Evolutionary conservation across 2,113 vertebrate genomes (phyloP).

Genomic region (Calyptommatus sinebrachiatus): DNA sequence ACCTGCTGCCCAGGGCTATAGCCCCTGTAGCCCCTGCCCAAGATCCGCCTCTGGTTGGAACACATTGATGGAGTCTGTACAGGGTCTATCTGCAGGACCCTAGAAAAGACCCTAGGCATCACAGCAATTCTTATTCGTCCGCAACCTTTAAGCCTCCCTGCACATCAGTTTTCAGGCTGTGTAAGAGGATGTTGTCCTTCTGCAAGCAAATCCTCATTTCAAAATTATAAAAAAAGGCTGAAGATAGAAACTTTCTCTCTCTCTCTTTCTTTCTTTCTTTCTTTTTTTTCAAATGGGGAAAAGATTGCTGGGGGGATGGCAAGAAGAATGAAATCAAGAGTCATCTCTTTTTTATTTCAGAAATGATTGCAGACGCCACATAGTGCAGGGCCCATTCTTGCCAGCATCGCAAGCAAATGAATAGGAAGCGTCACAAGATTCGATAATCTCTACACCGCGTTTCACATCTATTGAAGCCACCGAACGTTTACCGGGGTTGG

Average conservation of each 20-base stretch:
- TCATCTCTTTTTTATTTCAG: conserved; percentile 12
- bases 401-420: conserved; percentile 41
- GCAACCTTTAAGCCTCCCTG: too few relatives aligned
- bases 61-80: too few relatives aligned
- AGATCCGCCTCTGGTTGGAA: too few relatives aligned
- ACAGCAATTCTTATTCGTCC: too few relatives aligned
- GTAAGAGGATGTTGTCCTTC: background rate
- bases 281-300: background rate
- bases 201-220: background rate
- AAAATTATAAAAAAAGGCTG: conserved; percentile 7
- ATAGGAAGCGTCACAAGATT: conserved; percentile 21
- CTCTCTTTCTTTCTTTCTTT: too few relatives aligned
- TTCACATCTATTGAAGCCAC: conserved; percentile 33
- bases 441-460: conserved; percentile 39
- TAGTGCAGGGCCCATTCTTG: conserved; percentile 23
- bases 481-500: conserved; percentile 21
- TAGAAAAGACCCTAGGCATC: too few relatives aligned
- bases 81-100: too few relatives aligned
- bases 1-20: too few relatives aligned
- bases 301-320: conserved; percentile 28
- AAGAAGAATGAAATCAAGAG: conserved; percentile 40
- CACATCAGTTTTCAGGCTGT: background rate
- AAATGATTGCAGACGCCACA: conserved; percentile 37
- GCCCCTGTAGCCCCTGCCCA: too few relatives aligned
- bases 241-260: conserved; percentile 47